Evolutionary conservation across 2,888 invertebrate species (phyloP), one percentile per base, ranked within the genome.

Genomic region (Phengaris alcon): DNA sequence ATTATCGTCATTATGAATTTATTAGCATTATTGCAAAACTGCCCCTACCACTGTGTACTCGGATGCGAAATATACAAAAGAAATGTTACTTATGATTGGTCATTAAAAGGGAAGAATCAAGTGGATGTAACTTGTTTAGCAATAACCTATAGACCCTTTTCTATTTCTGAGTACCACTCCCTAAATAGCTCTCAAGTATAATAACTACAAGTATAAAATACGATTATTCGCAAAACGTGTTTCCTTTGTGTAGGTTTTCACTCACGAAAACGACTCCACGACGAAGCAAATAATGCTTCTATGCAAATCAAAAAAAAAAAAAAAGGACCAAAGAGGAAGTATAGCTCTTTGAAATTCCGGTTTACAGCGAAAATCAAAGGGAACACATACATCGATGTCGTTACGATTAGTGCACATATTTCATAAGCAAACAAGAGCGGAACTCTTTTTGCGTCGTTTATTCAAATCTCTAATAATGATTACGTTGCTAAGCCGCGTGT

Each of bases 391-490:
- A 13, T 64, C 64, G 64, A 64, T 59, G 22, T 59, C 22, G 22
- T 5, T 35, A 22, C 64, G 64, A 64, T 64, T 44, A 6, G 35
- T 64, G 64, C 9, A 75, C 10, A 57, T 59, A 70, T 44, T 64
- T 75, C 44, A 69, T 69, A 70, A 69, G 51, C 72, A 72, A 72
- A 72, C 72, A 72, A 72, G 52, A 51, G 72, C 72, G 54, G 52
- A 51, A 72, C 51, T 46, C 55, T 69, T 75, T 74, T 69, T 69
- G 70, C 69, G 69, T 75, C 69, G 48, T 52, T 75, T 69, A 75
- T 75, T 75, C 75, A 59, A 75, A 75, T 75, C 70, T 57, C 70
- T 72, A 72, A 68, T 74, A 75, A 75, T 68, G 22, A 59, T 70
- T 75, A 70, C 59, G 75, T 75, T 59, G 70, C 75, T 75, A 75